Evolutionary conservation across 2,888 invertebrate species (phyloP).

Genomic region (Drosophila antonietae): DNA sequence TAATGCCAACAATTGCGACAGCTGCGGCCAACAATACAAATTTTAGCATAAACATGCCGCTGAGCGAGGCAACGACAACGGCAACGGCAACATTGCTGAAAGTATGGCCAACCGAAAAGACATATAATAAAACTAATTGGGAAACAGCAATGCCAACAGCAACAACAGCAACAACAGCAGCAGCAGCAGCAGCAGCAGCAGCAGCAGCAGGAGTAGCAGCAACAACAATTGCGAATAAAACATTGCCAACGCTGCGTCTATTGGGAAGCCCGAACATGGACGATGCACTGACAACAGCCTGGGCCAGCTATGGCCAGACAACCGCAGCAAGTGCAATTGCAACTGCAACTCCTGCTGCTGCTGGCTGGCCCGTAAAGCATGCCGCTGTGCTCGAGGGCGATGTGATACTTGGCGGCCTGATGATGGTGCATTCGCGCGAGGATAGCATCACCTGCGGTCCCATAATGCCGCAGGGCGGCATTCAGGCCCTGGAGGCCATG

Average conservation of each 20-base stretch:
- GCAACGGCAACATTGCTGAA: constrained; percentile 6
- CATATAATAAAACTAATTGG: constrained; percentile 39
- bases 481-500: constrained; percentile 96
- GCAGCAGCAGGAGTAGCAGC: background rate
- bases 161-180: background rate
- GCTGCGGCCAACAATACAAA: constrained; percentile 6
- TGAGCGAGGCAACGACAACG: constrained; percentile 3
- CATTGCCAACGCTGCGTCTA: constrained; percentile 33
- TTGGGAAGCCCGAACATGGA: constrained; percentile 85
- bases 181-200: background rate
- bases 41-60: constrained; percentile 23
- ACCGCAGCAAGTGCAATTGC: constrained; percentile 10
- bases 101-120: constrained; percentile 27
- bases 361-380: constrained; percentile 92
- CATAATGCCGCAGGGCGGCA: constrained; percentile 96
- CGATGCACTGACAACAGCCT: constrained; percentile 6
- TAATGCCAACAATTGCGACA: constrained; percentile 9
- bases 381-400: constrained; percentile 95
- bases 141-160: constrained; percentile 7
- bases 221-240: constrained; percentile 26
- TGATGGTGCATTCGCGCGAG: constrained; percentile 97
- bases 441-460: constrained; percentile 95
- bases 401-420: constrained; percentile 94
- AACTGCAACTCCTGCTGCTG: background rate
- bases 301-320: background rate